Conservation (phyloP, 2,797 vertebrate species). For the Esox masquinongy region DNA sequence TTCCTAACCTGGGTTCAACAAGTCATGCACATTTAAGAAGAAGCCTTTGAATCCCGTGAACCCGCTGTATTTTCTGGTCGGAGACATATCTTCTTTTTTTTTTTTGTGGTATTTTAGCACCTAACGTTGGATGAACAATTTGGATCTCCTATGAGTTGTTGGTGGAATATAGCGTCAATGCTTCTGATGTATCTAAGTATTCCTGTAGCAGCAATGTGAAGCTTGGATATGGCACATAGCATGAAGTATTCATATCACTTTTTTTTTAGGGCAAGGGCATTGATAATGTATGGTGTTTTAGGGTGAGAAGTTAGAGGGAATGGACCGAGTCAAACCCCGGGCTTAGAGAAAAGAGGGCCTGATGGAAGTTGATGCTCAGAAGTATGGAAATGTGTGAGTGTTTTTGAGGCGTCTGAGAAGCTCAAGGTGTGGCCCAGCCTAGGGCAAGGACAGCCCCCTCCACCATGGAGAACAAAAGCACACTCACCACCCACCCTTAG, state of each 20-base stretch:
- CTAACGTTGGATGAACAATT: neutral
- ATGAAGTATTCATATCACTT: neutral
- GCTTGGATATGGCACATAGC: neutral
- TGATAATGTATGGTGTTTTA: neutral
- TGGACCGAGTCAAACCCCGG: neutral
- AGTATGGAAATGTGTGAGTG: constrained; percentile 1
- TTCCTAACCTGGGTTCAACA: neutral
- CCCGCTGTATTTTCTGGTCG: neutral
- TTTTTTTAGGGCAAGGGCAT: neutral
- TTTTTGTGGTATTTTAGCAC: neutral
- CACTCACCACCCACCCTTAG: neutral
- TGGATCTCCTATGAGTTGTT: neutral
- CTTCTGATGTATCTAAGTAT: neutral
- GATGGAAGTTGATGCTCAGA: constrained; percentile 1
- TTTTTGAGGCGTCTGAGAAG: constrained; percentile 1
- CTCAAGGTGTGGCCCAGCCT: constrained; percentile 33
- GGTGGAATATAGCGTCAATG: neutral
- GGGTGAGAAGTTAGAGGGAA: constrained; percentile 1
- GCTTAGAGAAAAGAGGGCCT: neutral
- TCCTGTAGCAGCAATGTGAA: neutral
- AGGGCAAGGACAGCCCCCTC: constrained; percentile 47
- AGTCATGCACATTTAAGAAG: neutral
- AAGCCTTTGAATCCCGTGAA: neutral
- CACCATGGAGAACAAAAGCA: neutral
- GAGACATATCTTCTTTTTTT: neutral